Evolutionary conservation across 1,140 invertebrate genomes (phyloP).

Genomic region (Nebria ingens): DNA sequence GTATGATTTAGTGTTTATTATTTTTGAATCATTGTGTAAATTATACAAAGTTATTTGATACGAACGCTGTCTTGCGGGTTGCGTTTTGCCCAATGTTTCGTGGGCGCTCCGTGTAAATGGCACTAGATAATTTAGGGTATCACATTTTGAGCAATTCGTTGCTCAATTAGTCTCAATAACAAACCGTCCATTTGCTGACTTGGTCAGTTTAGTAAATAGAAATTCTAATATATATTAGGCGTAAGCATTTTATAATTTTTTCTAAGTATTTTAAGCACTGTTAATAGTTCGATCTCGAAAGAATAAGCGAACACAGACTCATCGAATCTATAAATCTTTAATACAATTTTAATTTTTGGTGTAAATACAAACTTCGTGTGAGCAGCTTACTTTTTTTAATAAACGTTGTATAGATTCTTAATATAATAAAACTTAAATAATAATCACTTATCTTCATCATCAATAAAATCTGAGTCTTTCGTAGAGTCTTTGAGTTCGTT

Average conservation of each 20-base stretch:
- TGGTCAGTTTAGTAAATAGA: neutral
- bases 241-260: neutral
- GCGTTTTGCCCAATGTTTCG: too few species aligned
- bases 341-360: neutral
- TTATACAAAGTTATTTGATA: too few species aligned
- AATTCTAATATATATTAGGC: neutral
- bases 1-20: neutral
- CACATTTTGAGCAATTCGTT: neutral
- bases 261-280: neutral
- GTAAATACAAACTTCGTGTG: neutral
- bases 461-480: conserved; percentile 20
- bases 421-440: conserved; percentile 5
- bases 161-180: conserved; percentile 10
- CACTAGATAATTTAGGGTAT: too few species aligned
- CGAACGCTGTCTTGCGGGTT: too few species aligned
- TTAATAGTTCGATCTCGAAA: too few species aligned
- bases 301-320: too few species aligned
- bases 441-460: conserved; percentile 17
- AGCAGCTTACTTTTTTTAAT: neutral
- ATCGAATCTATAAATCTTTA: too few species aligned
- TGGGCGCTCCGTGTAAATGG: too few species aligned
- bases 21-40: too few species aligned
- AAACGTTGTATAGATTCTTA: neutral
- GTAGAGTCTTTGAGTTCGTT: conserved; percentile 11
- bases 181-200: conserved; percentile 10